Evolutionary conservation across 2,113 vertebrate species (phyloP), one percentile per base, ranked within the genome.

Genomic region (Datnioides undecimradiatus): DNA sequence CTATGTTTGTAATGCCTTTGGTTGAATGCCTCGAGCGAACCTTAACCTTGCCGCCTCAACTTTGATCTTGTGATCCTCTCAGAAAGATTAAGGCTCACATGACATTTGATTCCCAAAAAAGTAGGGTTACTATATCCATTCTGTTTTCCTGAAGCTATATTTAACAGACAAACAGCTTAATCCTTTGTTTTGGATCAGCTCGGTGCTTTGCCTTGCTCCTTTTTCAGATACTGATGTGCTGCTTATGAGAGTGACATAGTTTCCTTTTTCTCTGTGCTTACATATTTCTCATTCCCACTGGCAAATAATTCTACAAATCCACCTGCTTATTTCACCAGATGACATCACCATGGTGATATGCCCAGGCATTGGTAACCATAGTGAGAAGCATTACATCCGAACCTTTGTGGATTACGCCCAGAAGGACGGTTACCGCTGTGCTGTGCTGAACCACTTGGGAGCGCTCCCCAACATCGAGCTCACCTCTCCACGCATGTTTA

Each of bases 331-430:
- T 91, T 70, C 43, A 82, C n/a, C 92, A 99, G 98, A 96, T 79
- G 97, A 98, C 64, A 87, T 99, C 88, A 99, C 98, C 43, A 99
- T 99, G 98, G 98, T 99, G 66, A 99, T 99, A 90, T 99, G 98
- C 83, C 98, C 98, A 0, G 98, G 98, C 33, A 99, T 99, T 21
- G 98, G 98, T 45, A 99, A 99, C 92, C 98, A 99, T 86, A 99
- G 98, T 25, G 98, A 99, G 91, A 99, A 99, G 93, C 98, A 99
- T 86, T 99, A 99, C 77, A 97, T 99, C 91, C 96, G 98, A 54
- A 99, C 98, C 14, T 99, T 99, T 31, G 98, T 99, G 48, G 98
- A 99, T 91, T 94, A 97, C 0, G 96, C 98, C 1, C 98, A 99
- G 90, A 98, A 96, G 81, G 97, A 96, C 2, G 98, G 98, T 16